A percentile compares a stretch with the other conserved stretches of the same genome.
Evolutionary conservation across 2,113 vertebrate genomes (phyloP).

Genomic region (Tapirus terrestris): DNA sequence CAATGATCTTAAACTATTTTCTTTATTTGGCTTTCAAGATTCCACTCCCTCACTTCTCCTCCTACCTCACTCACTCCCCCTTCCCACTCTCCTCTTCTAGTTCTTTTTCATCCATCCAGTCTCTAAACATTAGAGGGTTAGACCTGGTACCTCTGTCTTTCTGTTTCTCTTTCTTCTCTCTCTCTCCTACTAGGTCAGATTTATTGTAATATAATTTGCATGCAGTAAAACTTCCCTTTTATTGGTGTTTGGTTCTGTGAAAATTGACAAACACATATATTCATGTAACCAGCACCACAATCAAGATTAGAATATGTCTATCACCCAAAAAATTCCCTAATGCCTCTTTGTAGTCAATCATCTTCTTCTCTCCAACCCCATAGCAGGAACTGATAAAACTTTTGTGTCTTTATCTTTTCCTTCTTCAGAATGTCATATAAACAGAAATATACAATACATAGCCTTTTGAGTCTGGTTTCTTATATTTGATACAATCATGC

Average conservation of each 20-base stretch:
- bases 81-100: neutral
- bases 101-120: neutral
- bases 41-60: neutral
- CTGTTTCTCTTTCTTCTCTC: neutral
- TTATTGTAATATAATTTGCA: neutral
- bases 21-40: too few relatives aligned
- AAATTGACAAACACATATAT: neutral
- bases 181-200: neutral
- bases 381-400: neutral
- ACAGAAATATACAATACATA: too few relatives aligned
- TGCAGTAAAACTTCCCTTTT: neutral
- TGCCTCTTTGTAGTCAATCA: neutral
- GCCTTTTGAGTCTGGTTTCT: neutral
- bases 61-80: rapidly evolving
- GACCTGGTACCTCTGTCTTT: neutral
- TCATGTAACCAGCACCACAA: neutral
- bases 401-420: neutral
- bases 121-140: neutral
- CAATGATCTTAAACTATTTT: neutral
- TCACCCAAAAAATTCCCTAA: too few relatives aligned
- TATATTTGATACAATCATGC: too few relatives aligned
- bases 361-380: neutral
- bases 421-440: neutral
- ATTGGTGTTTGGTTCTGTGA: neutral
- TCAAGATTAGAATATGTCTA: neutral